Evolutionary conservation across 2,113 vertebrate genomes (phyloP).

Genomic region (Erythrocercus mccallii): DNA sequence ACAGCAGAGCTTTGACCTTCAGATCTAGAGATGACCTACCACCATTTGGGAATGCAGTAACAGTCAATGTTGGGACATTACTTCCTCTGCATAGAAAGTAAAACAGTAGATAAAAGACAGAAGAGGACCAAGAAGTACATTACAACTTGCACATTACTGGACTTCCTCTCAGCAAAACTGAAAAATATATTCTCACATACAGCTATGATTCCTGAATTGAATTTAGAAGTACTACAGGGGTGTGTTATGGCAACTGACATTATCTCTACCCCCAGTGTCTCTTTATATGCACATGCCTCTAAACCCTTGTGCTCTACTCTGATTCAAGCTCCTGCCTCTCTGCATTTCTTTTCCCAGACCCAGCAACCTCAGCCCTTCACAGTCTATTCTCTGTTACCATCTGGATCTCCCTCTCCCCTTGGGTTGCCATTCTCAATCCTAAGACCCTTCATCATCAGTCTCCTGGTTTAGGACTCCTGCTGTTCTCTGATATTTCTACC

Average conservation of each 20-base stretch:
- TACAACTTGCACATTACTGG: background rate
- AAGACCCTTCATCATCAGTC: background rate
- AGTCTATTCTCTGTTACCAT: background rate
- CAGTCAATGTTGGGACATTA: background rate
- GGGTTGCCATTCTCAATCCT: background rate
- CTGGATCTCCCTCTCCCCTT: background rate
- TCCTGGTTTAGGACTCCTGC: background rate
- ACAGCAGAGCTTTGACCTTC: background rate
- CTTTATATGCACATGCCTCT: background rate
- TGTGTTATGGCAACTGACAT: background rate
- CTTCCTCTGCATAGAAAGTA: background rate
- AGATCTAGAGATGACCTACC: background rate
- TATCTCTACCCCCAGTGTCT: background rate
- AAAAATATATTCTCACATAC: background rate
- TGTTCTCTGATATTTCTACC: background rate
- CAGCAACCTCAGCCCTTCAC: background rate
- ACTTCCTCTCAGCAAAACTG: background rate
- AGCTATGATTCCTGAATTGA: background rate
- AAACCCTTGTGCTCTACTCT: background rate
- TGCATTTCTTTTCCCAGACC: background rate
- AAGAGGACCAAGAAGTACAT: background rate
- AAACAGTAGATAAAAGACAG: background rate
- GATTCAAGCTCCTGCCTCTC: background rate
- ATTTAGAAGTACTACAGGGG: background rate
- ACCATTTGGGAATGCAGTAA: rapidly evolving